Base-by-base conservation (phyloP, 2,113 vertebrate genomes). In the Phyllostomus hastatus region DNA sequence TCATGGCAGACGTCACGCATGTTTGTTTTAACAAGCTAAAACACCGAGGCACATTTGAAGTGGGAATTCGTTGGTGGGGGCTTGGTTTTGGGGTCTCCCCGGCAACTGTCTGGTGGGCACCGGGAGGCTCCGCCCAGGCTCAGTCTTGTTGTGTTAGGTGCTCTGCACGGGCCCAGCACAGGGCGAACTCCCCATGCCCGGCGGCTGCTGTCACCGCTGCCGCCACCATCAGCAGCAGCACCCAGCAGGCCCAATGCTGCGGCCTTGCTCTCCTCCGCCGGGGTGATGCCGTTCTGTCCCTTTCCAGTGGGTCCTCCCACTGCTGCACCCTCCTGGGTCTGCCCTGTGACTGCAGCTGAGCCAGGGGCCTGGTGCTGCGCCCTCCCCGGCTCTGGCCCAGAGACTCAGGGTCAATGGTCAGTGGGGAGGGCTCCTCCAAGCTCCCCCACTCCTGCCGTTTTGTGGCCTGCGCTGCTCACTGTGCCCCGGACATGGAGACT, bases 41-140 rank as follows among this genome's bases (percentile, higher is more conserved):
- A 80, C 95, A 84, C 64, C 93, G 76, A 52, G 92, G 92, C 92
- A 43, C 90, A 90, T 97, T 96, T 97, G 84, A 57, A 92, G 75
- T 96, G 70, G 95, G 94, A 96, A 94, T 94, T 64, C 76, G 78
- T 92, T 76, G 85, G 92, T 76, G 80, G 90, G 75, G 41, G 72
- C 50, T 90, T 46, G 17, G 54, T 46, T 76, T 90, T 69, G 48
- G n/a, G 22, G 11, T 90, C 61, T 90, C 95, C 84, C 41, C 28
- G 85, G 72, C 75, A 95, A 46, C 46, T 31, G 59, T 41, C 33
- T 83, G 61, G 66, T 57, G 84, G 61, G 69, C 81, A 66, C 38
- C 52, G 38, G 1, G 52, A 72, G n/a, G 91, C 75, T 80, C 33
- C 1, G 73, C 75, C 20, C 2, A 8, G 81, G 35, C 59, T 72